Conservation (phyloP, 1,140 invertebrate genomes). For the Drosophila pachea region DNA sequence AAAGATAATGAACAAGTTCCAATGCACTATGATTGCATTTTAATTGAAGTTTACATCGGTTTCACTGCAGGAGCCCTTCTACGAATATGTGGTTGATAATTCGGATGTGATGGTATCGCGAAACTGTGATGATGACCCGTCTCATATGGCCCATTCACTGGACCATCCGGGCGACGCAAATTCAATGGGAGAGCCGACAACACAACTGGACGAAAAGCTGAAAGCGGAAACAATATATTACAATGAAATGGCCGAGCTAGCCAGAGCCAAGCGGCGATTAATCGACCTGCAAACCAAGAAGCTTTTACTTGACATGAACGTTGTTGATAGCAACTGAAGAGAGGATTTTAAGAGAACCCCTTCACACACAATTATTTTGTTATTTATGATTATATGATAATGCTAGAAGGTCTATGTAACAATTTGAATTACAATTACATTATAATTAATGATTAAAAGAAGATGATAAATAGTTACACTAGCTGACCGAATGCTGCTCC, state of each 20-base stretch:
- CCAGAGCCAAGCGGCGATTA: slow-evolving; percentile 61
- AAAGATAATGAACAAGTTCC: not conserved
- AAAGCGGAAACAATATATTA: slow-evolving; percentile 75
- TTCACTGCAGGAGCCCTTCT: slow-evolving; percentile 60
- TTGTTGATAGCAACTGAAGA: slow-evolving; percentile 38
- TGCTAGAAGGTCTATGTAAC: slow-evolving; percentile 33
- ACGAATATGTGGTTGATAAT: slow-evolving; percentile 66
- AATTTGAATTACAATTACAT: slow-evolving; percentile 35
- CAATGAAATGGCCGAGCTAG: slow-evolving; percentile 73
- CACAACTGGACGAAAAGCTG: slow-evolving; percentile 65
- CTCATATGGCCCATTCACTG: slow-evolving; percentile 35
- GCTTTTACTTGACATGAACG: slow-evolving; percentile 63
- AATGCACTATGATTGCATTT: slow-evolving; percentile 6
- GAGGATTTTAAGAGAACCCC: not conserved
- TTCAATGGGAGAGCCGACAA: slow-evolving; percentile 52
- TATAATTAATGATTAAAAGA: slow-evolving; percentile 26
- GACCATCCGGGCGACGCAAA: slow-evolving; percentile 31
- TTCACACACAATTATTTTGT: slow-evolving; percentile 22
- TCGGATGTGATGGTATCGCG: slow-evolving; percentile 48
- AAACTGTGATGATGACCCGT: slow-evolving; percentile 43
- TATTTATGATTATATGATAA: slow-evolving; percentile 38
- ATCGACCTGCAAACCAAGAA: slow-evolving; percentile 73
- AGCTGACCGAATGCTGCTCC: not conserved
- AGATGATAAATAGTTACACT: not conserved
- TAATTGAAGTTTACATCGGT: slow-evolving; percentile 42